Percentiles rank a stretch among this genome's conserved stretches.
Evolutionary conservation across 2,888 invertebrate species (phyloP).

Genomic region (Sericinus montela): DNA sequence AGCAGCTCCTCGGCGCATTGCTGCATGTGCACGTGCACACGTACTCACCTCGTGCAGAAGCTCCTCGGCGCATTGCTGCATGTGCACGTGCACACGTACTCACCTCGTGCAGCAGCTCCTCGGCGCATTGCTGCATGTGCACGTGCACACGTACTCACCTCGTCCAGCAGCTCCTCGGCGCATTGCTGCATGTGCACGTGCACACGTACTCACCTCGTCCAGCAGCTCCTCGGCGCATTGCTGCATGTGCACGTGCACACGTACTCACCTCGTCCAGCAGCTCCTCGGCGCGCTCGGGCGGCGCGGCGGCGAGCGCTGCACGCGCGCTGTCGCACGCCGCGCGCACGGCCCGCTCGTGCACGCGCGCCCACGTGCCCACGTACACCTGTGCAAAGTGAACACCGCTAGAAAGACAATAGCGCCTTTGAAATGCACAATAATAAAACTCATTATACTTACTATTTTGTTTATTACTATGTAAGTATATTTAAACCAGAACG

Average conservation of each 20-base stretch:
- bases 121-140: not conserved
- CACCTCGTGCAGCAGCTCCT: not conserved
- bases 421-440: no score
- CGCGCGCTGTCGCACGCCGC: constrained; percentile 88
- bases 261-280: constrained; percentile 38
- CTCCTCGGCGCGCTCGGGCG: constrained; percentile 39
- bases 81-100: no score
- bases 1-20: not conserved
- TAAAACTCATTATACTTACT: no score
- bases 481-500: no score
- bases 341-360: constrained; percentile 92
- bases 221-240: not conserved
- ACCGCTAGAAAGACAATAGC: not conserved
- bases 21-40: not conserved
- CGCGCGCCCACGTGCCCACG: constrained; percentile 88
- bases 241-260: not conserved
- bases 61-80: no score
- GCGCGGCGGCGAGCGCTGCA: constrained; percentile 44
- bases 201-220: not conserved
- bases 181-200: no score
- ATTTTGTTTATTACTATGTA: no score
- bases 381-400: constrained; percentile 60
- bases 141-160: no score
- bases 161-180: no score
- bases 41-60: not conserved